These are phyloP conservation scores for Ypsolopha scabrella DNA, from an alignment of 2,888 invertebrate species.

Conservation along the genomic window DNA sequence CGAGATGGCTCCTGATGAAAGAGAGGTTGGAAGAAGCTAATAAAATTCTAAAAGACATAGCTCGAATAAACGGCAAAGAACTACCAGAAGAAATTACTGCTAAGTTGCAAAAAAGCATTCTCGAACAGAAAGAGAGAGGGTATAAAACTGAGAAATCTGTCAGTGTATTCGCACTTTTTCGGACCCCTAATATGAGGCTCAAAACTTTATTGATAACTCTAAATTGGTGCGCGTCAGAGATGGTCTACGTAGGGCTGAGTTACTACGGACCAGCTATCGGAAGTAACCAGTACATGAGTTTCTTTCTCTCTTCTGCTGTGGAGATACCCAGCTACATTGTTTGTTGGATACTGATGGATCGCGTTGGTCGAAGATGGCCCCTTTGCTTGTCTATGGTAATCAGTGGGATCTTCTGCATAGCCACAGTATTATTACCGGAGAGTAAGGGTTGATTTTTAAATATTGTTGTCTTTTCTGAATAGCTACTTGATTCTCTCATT, in stretches of 20 bases:
- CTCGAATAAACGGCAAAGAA: slow-evolving; percentile 81
- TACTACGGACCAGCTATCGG: slow-evolving; percentile 93
- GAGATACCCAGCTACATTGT: slow-evolving; percentile 91
- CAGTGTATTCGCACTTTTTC: slow-evolving; percentile 76
- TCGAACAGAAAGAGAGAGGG: slow-evolving; percentile 72
- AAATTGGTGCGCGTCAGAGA: slow-evolving; percentile 94
- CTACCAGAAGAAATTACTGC: slow-evolving; percentile 79
- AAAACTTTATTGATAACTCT: slow-evolving; percentile 88
- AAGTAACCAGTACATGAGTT: slow-evolving; percentile 89
- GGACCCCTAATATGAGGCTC: slow-evolving; percentile 89
- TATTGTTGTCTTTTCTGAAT: background rate
- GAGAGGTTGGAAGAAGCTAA: slow-evolving; percentile 86
- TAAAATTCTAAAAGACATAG: slow-evolving; percentile 80
- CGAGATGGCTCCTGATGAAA: slow-evolving; percentile 89
- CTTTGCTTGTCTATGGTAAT: slow-evolving; percentile 87
- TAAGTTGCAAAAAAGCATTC: slow-evolving; percentile 79
- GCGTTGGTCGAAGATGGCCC: slow-evolving; percentile 90
- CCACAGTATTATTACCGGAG: slow-evolving; percentile 84
- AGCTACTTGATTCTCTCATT: background rate
- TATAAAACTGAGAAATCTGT: slow-evolving; percentile 36
- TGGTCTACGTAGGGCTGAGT: slow-evolving; percentile 91
- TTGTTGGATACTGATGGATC: slow-evolving; percentile 91
- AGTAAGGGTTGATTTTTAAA: slow-evolving; percentile 60
- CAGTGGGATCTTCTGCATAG: slow-evolving; percentile 86
- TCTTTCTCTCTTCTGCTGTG: slow-evolving; percentile 86